Evolutionary conservation across 2,113 vertebrate species (phyloP).

Genomic region (Ivindomyrus marchei): DNA sequence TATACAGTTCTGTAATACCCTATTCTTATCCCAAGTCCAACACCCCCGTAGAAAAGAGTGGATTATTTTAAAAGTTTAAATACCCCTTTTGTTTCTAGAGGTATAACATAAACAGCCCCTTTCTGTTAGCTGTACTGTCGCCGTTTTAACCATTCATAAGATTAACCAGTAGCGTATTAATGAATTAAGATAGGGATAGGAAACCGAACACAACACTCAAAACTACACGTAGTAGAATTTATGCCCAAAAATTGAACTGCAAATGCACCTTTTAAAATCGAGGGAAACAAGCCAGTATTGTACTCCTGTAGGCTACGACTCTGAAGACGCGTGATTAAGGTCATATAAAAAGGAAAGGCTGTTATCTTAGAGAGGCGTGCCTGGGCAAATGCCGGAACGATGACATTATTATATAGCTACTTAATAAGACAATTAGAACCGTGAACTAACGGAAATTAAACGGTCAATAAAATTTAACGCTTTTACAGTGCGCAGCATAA

Average conservation of each 20-base stretch:
- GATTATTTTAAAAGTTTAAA: slow-evolving; percentile 43
- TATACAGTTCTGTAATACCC: slow-evolving; percentile 47
- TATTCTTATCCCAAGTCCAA: slow-evolving; percentile 57
- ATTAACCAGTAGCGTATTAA: background rate
- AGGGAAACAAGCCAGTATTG: slow-evolving; percentile 2
- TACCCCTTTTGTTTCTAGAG: slow-evolving; percentile 18
- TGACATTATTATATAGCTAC: background rate
- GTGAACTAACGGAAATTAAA: background rate
- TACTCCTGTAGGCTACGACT: background rate
- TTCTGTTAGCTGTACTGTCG: background rate
- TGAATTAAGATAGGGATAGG: background rate
- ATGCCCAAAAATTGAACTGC: background rate
- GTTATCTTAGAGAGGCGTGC: background rate
- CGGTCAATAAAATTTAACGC: background rate
- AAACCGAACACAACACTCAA: background rate
- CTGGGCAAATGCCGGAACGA: background rate
- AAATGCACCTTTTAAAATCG: background rate
- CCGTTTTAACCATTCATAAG: background rate
- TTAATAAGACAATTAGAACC: background rate
- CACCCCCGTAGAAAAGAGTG: slow-evolving; percentile 34
- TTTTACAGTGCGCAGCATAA: background rate
- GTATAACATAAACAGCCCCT: background rate
- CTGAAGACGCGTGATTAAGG: background rate
- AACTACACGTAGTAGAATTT: background rate
- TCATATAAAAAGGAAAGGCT: background rate